These are phyloP conservation scores for Promerops cafer DNA, from an alignment of 2,113 vertebrate genomes.

Conservation along the genomic window DNA sequence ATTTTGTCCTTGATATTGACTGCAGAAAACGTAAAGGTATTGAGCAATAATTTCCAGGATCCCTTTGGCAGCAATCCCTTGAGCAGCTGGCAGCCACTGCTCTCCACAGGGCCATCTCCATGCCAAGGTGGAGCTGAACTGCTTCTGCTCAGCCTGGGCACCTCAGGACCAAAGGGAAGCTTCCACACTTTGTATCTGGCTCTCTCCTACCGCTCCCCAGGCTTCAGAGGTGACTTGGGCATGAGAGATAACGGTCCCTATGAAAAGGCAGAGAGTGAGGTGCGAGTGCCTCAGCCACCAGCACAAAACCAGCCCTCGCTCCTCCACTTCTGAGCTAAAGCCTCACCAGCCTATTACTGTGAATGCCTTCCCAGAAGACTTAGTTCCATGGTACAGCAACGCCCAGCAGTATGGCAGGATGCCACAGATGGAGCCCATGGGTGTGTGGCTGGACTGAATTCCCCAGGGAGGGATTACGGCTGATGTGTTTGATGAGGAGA, in stretches of 20 bases:
- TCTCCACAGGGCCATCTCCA: neutral
- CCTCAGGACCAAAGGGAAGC: neutral
- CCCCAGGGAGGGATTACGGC: neutral
- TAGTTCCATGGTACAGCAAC: neutral
- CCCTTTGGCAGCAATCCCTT: neutral
- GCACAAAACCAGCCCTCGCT: neutral
- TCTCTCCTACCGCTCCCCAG: neutral
- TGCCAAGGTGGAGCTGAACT: fast-evolving
- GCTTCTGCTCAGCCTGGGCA: neutral
- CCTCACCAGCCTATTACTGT: neutral
- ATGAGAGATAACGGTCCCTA: neutral
- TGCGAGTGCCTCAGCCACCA: fast-evolving
- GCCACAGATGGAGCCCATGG: neutral
- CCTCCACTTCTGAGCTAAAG: neutral
- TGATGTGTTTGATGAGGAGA: neutral
- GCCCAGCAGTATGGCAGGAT: neutral
- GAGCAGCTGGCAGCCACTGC: neutral
- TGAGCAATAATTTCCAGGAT: neutral
- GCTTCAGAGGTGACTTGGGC: neutral
- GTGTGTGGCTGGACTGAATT: neutral
- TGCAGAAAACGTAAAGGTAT: neutral
- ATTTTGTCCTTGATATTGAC: neutral
- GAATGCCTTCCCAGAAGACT: neutral
- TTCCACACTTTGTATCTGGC: fast-evolving
- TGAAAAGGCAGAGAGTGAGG: neutral